Conservation (phyloP, 2,888 invertebrate genomes). For the Periphyllus acericola region DNA sequence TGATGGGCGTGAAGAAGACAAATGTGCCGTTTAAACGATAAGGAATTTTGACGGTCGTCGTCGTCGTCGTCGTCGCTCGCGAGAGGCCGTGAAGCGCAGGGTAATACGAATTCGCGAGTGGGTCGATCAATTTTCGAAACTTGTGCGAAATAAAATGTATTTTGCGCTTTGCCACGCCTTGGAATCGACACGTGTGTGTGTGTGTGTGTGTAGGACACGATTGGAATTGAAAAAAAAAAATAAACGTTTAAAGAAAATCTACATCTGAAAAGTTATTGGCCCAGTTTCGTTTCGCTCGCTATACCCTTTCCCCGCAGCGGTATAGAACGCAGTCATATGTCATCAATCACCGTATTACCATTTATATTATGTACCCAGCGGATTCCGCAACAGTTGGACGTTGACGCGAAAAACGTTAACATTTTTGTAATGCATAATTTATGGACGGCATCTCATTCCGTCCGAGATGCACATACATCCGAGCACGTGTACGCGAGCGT, state of each 20-base stretch:
- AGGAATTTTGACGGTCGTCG: background rate
- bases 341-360: constrained; percentile 42
- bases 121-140: background rate
- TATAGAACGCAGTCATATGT: background rate
- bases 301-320: background rate
- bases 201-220: background rate
- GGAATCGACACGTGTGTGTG: no score
- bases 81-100: background rate
- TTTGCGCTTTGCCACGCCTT: background rate
- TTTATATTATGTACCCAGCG: constrained; percentile 24
- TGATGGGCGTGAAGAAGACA: background rate
- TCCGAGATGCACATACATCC: background rate
- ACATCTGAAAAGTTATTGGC: background rate
- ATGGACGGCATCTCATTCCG: background rate
- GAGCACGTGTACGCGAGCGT: background rate
- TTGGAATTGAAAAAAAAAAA: constrained; percentile 7
- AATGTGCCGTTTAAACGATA: background rate
- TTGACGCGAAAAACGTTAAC: background rate
- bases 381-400: constrained; percentile 26
- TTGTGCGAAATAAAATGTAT: background rate
- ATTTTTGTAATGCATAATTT: constrained; percentile 1
- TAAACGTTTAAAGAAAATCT: background rate
- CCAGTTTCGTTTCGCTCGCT: background rate
- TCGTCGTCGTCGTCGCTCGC: no score
- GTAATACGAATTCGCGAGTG: background rate